These are phyloP conservation scores for Gobionotothen gibberifrons DNA, from an alignment of 2,797 vertebrate species.

Conservation along the genomic window DNA sequence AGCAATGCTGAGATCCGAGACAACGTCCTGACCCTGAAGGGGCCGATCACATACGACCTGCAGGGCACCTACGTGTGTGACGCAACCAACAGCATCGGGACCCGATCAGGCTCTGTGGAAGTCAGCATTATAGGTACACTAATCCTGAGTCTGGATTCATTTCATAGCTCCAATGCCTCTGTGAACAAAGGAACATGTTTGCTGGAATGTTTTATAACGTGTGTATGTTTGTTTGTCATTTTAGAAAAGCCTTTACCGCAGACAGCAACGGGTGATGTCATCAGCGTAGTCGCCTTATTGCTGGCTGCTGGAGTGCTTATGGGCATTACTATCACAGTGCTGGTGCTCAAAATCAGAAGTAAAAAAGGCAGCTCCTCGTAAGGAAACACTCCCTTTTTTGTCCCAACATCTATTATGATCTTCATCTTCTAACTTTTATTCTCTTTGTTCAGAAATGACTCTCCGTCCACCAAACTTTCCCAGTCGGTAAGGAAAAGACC, in stretches of 20 bases:
- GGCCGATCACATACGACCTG: conserved; percentile 89
- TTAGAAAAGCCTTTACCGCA: conserved; percentile 89
- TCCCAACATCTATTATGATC: background rate
- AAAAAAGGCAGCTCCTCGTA: conserved; percentile 82
- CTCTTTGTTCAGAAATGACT: conserved; percentile 60
- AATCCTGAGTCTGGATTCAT: background rate
- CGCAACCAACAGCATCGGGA: conserved; percentile 94
- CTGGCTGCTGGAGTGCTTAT: conserved; percentile 85
- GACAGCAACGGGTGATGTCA: conserved; percentile 82
- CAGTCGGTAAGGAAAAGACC: conserved; percentile 75
- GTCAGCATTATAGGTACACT: conserved; percentile 94
- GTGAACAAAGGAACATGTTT: background rate
- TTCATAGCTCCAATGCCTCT: background rate
- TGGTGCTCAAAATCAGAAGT: conserved; percentile 86
- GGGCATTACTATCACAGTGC: conserved; percentile 83
- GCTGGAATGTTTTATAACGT: background rate
- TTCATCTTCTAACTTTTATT: background rate
- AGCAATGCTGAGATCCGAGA: conserved; percentile 90
- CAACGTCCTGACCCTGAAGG: conserved; percentile 91
- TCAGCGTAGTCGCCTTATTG: conserved; percentile 86
- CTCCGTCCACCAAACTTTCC: conserved; percentile 70
- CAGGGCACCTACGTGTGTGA: conserved; percentile 94
- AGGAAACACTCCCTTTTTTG: conserved; percentile 62
- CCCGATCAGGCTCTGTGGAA: conserved; percentile 90
- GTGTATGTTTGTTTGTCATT: conserved; percentile 32